phyloP scores from a whole-genome alignment of 2,797 vertebrate species.

The Helostoma temminkii region DNA sequence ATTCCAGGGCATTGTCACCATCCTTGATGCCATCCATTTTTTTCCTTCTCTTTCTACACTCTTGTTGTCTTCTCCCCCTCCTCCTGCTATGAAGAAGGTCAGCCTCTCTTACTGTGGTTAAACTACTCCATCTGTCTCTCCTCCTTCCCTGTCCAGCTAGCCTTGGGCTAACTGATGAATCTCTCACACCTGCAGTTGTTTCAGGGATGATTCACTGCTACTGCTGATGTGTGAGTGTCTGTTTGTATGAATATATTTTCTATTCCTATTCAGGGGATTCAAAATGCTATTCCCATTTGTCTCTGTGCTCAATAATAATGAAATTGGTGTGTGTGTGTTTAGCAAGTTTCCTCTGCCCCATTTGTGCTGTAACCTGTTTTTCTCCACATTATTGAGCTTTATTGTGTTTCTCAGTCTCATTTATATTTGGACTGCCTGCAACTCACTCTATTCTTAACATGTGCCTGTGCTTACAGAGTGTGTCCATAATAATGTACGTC shows the following conservation, averaged over 20 bases:
- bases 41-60: conserved; percentile 22
- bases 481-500: background rate
- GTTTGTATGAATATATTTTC: conserved; percentile 40
- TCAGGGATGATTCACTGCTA: conserved; percentile 56
- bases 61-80: conserved; percentile 20
- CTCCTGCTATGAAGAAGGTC: conserved; percentile 58
- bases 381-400: conserved; percentile 45
- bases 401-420: conserved; percentile 39
- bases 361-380: conserved; percentile 38
- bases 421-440: conserved; percentile 27
- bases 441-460: conserved; percentile 26
- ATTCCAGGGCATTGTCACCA: conserved; percentile 58
- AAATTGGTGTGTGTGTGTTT: conserved; percentile 20
- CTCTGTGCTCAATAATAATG: conserved; percentile 28
- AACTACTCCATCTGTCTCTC: conserved; percentile 70
- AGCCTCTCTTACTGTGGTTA: conserved; percentile 67
- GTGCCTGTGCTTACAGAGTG: conserved; percentile 1
- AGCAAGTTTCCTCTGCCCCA: background rate
- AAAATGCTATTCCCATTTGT: conserved; percentile 34
- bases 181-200: conserved; percentile 62
- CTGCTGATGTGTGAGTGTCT: conserved; percentile 13
- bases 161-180: conserved; percentile 67
- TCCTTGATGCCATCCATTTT: conserved; percentile 50
- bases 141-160: conserved; percentile 52
- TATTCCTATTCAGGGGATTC: conserved; percentile 32